These are phyloP conservation scores for Centruroides vittatus DNA, from an alignment of 1,140 invertebrate species.

Conservation along the genomic window DNA sequence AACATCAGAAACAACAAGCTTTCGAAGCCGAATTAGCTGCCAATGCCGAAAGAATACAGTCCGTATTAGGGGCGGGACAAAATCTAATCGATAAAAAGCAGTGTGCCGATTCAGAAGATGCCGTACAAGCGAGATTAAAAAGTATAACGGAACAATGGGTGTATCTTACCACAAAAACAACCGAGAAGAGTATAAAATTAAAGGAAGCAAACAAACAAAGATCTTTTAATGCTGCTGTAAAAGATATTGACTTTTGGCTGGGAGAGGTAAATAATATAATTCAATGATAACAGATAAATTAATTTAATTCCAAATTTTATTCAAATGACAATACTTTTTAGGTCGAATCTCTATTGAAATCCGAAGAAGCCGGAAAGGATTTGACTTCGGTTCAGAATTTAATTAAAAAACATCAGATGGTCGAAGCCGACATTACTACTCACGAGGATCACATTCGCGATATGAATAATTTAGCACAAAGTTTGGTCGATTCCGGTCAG, in stretches of 20 bases:
- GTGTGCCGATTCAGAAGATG: slow-evolving; percentile 73
- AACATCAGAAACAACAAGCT: slow-evolving; percentile 99
- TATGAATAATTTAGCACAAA: slow-evolving; percentile 87
- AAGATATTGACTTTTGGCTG: slow-evolving; percentile 98
- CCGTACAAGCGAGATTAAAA: slow-evolving; percentile 73
- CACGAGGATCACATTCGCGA: slow-evolving; percentile 89
- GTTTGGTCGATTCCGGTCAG: slow-evolving; percentile 80
- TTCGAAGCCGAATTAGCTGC: slow-evolving; percentile 98
- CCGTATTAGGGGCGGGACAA: slow-evolving; percentile 86
- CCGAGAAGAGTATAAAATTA: slow-evolving; percentile 91
- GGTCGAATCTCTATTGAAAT: slow-evolving; percentile 78
- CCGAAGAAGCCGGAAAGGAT: slow-evolving; percentile 94
- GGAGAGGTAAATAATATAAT: slow-evolving; percentile 45
- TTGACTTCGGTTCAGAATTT: slow-evolving; percentile 93
- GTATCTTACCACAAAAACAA: slow-evolving; percentile 91
- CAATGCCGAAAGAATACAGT: slow-evolving; percentile 93
- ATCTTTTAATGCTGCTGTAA: slow-evolving; percentile 95
- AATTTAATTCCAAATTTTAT: neutral
- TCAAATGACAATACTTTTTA: neutral
- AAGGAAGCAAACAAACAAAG: slow-evolving; percentile 97
- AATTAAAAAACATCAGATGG: slow-evolving; percentile 95
- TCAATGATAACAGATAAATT: neutral
- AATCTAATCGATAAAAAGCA: slow-evolving; percentile 87
- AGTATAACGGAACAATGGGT: slow-evolving; percentile 99
- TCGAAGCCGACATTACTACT: slow-evolving; percentile 89